Evolutionary conservation across 1,140 invertebrate species (phyloP).

Genomic region (Myzus persicae): DNA sequence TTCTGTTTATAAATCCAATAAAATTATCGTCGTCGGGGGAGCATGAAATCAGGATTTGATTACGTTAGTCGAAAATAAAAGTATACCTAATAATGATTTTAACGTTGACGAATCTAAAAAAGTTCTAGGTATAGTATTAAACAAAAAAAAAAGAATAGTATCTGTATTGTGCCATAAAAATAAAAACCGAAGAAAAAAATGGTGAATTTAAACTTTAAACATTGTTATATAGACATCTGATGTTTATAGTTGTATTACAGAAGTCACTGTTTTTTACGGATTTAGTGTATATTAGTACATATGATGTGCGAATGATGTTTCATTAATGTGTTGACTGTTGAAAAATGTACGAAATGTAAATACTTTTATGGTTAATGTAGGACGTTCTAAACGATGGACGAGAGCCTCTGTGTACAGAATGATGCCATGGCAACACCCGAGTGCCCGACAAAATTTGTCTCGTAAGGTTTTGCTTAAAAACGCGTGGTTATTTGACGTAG

Average conservation of each 20-base stretch:
- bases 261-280: not conserved
- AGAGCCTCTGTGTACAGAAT: slow-evolving; percentile 55
- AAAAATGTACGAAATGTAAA: slow-evolving; percentile 29
- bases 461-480: slow-evolving; percentile 48
- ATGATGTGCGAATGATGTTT: no score
- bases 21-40: not conserved
- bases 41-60: slow-evolving; percentile 7
- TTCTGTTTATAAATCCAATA: not conserved
- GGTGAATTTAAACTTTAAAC: not conserved
- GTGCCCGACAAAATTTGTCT: slow-evolving; percentile 48
- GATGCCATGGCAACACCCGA: slow-evolving; percentile 50
- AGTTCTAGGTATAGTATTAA: not conserved
- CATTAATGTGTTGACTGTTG: not conserved
- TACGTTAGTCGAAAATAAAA: not conserved
- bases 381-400: slow-evolving; percentile 54
- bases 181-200: not conserved
- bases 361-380: slow-evolving; percentile 55
- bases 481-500: not conserved
- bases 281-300: not conserved
- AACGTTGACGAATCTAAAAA: not conserved
- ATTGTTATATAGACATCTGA: not conserved
- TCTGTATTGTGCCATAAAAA: no score
- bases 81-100: not conserved
- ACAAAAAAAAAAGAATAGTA: not conserved
- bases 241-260: not conserved